A percentile compares a stretch with the other conserved stretches of the same genome.
Conservation (phyloP, 1,140 invertebrate species). For the Bombus confusus region DNA sequence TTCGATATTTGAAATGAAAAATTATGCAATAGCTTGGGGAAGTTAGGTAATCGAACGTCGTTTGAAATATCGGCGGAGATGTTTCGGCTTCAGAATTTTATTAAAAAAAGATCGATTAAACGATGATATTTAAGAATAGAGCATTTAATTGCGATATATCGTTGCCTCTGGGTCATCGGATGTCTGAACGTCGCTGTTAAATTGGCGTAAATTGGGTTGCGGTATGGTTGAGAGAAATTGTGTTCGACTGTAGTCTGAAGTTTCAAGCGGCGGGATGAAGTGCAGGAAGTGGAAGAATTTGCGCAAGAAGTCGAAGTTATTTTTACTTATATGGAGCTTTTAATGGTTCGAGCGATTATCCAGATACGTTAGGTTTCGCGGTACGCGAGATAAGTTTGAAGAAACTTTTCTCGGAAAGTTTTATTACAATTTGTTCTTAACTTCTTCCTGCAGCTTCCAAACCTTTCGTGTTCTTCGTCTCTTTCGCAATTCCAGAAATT, state of each 20-base stretch:
- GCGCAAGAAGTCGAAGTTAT: neutral
- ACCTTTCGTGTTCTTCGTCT: too few species aligned
- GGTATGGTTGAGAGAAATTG: neutral
- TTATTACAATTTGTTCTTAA: neutral
- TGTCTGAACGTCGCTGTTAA: neutral
- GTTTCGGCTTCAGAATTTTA: too few species aligned
- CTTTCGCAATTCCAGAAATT: too few species aligned
- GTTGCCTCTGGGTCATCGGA: too few species aligned
- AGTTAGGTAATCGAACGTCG: too few species aligned
- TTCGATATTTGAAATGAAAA: too few species aligned
- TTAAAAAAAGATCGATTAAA: too few species aligned
- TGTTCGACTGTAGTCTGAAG: neutral
- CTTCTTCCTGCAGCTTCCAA: too few species aligned
- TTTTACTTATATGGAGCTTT: neutral
- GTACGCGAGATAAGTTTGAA: neutral
- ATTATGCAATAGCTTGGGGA: too few species aligned
- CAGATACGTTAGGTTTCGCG: neutral
- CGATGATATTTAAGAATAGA: too few species aligned
- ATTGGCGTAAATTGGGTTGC: neutral
- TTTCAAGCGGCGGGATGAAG: neutral
- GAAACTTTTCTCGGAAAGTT: neutral
- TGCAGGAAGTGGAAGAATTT: neutral
- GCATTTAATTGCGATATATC: too few species aligned
- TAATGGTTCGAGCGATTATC: neutral
- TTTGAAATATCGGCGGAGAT: too few species aligned